Conservation (phyloP, 2,113 vertebrate species). For the Desmodus rotundus region DNA sequence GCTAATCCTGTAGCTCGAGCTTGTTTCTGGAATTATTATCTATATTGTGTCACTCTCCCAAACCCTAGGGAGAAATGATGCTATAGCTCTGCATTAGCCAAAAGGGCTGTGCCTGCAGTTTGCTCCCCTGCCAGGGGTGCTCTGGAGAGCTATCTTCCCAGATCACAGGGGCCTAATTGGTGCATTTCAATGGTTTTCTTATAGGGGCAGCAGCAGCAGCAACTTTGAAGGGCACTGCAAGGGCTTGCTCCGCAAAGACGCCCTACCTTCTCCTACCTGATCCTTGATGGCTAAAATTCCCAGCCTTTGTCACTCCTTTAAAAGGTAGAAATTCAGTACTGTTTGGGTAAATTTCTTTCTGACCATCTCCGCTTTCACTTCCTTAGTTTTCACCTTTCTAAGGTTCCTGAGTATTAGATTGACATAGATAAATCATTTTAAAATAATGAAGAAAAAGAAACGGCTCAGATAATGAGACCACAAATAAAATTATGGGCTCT, state of each 20-base stretch:
- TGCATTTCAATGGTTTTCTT: not conserved
- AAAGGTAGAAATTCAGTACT: not conserved
- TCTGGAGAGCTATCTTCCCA: not conserved
- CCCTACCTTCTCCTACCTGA: not conserved
- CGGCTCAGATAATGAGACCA: not conserved
- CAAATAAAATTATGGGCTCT: not conserved
- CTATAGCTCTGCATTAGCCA: not conserved
- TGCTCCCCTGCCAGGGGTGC: not conserved
- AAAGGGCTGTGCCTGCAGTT: not conserved
- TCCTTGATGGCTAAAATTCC: not conserved
- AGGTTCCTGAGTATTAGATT: not conserved
- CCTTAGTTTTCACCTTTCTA: not conserved
- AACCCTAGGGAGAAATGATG: constrained; percentile 11
- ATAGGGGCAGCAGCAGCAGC: not conserved
- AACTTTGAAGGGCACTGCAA: constrained; percentile 36
- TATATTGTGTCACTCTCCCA: constrained; percentile 42
- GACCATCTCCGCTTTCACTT: not conserved
- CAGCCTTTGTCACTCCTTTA: not conserved
- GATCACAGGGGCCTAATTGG: not conserved
- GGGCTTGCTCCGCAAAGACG: not conserved
- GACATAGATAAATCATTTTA: not conserved
- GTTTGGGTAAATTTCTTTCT: not conserved
- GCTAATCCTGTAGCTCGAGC: constrained; percentile 49
- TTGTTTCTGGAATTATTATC: constrained; percentile 54
- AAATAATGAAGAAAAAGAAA: not conserved